Evolutionary conservation across 2,888 invertebrate species (phyloP).

Genomic region (Leptura quadrifasciata): DNA sequence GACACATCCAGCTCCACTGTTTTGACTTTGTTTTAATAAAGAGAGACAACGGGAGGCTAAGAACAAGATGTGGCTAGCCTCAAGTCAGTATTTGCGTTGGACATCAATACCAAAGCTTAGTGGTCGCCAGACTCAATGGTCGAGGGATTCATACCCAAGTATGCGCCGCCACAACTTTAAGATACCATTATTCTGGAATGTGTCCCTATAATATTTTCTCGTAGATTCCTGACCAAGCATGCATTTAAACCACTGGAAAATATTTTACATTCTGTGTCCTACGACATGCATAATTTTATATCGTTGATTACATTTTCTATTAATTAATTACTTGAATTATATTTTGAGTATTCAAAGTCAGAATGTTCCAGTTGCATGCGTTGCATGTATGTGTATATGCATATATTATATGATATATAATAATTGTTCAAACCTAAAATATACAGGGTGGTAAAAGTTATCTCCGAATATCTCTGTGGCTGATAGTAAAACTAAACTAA

Average conservation of each 20-base stretch:
- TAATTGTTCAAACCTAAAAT: too few species aligned
- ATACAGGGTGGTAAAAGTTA: too few species aligned
- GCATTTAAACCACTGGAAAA: constrained; percentile 33
- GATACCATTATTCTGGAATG: constrained; percentile 53
- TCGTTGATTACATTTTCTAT: neutral
- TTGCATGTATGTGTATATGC: neutral
- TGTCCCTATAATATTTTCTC: constrained; percentile 51
- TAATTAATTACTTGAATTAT: neutral
- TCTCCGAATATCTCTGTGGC: too few species aligned
- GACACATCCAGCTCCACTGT: neutral
- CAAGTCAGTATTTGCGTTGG: constrained; percentile 56
- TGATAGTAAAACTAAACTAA: too few species aligned
- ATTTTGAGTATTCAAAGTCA: too few species aligned
- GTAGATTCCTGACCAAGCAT: constrained; percentile 11
- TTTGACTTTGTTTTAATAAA: constrained; percentile 14
- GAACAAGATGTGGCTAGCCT: constrained; percentile 48
- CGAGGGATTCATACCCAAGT: constrained; percentile 47
- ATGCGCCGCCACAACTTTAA: constrained; percentile 54
- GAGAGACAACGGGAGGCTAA: constrained; percentile 30
- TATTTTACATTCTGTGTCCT: constrained; percentile 28
- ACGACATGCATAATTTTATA: constrained; percentile 32
- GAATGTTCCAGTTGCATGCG: neutral
- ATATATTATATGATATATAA: neutral
- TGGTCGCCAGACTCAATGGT: constrained; percentile 49
- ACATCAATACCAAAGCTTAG: constrained; percentile 57